Evolutionary conservation across 2,888 invertebrate species (phyloP), one percentile per base, ranked within the genome.

Genomic region (Macrosiphum euphorbiae): DNA sequence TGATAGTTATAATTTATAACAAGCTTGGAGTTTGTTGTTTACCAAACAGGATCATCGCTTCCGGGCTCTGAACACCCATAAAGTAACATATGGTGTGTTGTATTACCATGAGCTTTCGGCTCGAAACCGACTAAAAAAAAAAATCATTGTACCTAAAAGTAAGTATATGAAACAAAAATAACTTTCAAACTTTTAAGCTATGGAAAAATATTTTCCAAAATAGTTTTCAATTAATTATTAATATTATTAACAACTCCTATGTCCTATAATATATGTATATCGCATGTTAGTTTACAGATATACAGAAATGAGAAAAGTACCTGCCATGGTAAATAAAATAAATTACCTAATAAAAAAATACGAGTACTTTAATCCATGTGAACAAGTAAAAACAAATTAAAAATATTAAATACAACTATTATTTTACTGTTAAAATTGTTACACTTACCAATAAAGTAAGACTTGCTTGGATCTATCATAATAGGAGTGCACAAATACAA

Each of bases 21-120:
- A 35, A 44, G 85, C 61, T 55, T 26, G 26, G 11, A 35, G 47
- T 90, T 41, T 41, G 78, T 7, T 89, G 44, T 67, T 44, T 91
- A 94, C 94, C 91, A 91, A 94, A 96, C 96, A 96, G 96, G 98
- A 98, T 98, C 98, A 91, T 98, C 97, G 47, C 96, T 96, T 4
- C 98, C 98, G 0, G 98, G 99, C 94, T 97, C 97, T 5, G 97
- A 96, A 95, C 99, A 99, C 28, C 99, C 99, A 95, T 98, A 99
- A 0, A 99, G 96, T 90, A 99, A 96, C 97, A 99, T 99, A 96
- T 99, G 99, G 96, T 99, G 99, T 24, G 98, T 98, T 10, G 97
- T 98, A 95, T 98, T 97, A 98, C 98, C 98, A 26, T 98, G 97
- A 3, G 98, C 98, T 95, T 99, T 98, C 2, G 99, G 99, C 96